Base-by-base conservation (phyloP, 2,888 invertebrate species). In the Chrysotoxum bicinctum region DNA sequence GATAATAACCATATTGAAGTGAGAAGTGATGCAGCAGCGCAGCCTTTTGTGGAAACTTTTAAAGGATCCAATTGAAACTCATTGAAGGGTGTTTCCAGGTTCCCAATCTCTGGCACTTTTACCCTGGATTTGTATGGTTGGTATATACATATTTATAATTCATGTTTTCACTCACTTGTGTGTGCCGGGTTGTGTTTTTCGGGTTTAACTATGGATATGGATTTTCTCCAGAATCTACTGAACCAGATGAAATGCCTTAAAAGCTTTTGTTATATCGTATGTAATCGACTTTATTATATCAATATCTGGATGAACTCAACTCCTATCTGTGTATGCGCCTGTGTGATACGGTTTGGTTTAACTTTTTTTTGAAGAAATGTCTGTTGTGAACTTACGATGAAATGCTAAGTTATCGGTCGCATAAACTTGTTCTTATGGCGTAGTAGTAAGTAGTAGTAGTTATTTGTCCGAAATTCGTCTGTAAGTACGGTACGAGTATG, bases 241-340 rank as follows among this genome's bases (percentile, higher is more conserved):
- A 83, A 78, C 82, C 82, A 78, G 73, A 83, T 83, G 74, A 83
- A 78, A 83, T 78, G 69, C 48, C 64, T 78, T 83, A 83, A 83
- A 83, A 83, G 78, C 83, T 78, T 83, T 83, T 69, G 19, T 48
- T 45, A 8, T n/a, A n/a, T 40, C 9, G 7, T 14, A 14, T 16
- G 30, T 73, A 62, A 82, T 82, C 73, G 78, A 78, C 73, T 69
- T 82, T 82, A 73, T 82, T 77, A 82, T 82, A 82, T 78, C 78
- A 68, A 82, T 73, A 62, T 78, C 60, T 48, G 21, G 54, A 60
- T 50, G n/a, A 50, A 26, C 23, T 23, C 9, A 19, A 19, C 10
- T 48, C 19, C 21, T 12, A 48, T 1, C 3, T 21, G 5, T n/a
- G 6, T 16, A 40, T 40, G 35, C 35, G 12, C 37, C 14, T 37